Evolutionary conservation across 2,113 vertebrate genomes (phyloP).

Genomic region (Sylvietta virens): DNA sequence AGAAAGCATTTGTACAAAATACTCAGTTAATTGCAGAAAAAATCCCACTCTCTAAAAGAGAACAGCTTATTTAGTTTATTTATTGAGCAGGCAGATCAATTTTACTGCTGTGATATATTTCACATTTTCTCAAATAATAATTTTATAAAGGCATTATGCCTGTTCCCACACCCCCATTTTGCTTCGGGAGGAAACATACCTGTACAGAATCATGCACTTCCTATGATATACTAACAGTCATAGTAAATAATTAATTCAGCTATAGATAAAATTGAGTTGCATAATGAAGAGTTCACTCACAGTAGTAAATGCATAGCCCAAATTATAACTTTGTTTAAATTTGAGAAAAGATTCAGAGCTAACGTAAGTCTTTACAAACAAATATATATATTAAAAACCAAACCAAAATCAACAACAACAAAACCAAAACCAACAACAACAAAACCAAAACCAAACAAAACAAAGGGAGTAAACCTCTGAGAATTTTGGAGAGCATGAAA

Average conservation of each 20-base stretch:
- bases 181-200: background rate
- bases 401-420: background rate
- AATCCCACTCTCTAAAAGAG: background rate
- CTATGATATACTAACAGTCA: background rate
- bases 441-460: background rate
- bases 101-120: background rate
- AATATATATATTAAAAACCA: background rate
- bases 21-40: background rate
- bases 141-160: background rate
- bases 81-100: background rate
- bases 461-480: background rate
- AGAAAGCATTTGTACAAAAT: background rate
- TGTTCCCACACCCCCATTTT: background rate
- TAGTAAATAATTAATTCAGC: background rate
- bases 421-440: too few species aligned
- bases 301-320: background rate
- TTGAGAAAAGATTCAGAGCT: background rate
- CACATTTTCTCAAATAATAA: background rate
- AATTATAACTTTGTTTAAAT: background rate
- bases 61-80: background rate
- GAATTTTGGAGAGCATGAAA: background rate
- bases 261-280: background rate
- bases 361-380: background rate
- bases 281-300: background rate
- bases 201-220: background rate